phyloP scores from a whole-genome alignment of 2,113 vertebrate genomes.

The Oreamnos americanus region DNA sequence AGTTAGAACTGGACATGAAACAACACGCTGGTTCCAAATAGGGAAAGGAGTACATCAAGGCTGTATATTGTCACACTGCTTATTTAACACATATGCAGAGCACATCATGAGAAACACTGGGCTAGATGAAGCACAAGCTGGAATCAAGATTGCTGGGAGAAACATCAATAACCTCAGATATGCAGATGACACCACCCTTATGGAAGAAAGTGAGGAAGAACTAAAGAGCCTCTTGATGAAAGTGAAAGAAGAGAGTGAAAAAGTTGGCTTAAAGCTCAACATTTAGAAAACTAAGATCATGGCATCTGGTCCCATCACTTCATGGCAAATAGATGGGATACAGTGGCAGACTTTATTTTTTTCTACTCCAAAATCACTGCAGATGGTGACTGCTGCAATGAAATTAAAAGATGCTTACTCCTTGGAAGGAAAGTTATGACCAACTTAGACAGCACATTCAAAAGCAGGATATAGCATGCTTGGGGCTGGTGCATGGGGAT shows the following conservation, averaged over 20 bases:
- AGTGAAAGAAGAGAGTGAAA: not conserved
- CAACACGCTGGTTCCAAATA: not conserved
- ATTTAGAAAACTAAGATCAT: not conserved
- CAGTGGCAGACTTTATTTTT: not conserved
- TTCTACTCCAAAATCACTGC: not conserved
- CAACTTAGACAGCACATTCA: not conserved
- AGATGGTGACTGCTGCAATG: fast-evolving
- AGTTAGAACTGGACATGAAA: not conserved
- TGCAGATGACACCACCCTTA: not conserved
- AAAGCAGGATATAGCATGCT: too few species aligned
- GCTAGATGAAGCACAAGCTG: not conserved
- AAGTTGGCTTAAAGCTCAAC: not conserved
- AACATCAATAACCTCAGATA: not conserved
- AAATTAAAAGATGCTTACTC: not conserved
- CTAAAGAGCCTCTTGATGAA: not conserved
- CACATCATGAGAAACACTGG: not conserved
- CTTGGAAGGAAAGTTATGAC: not conserved
- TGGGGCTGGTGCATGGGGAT: too few species aligned
- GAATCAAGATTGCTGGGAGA: not conserved
- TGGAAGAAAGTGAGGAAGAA: not conserved
- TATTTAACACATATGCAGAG: not conserved
- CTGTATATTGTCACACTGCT: not conserved
- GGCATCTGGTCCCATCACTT: not conserved
- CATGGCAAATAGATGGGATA: not conserved
- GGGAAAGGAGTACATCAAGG: not conserved